Evolutionary conservation across 2,888 invertebrate genomes (phyloP).

Genomic region (Stenoptilia bipunctidactyla): DNA sequence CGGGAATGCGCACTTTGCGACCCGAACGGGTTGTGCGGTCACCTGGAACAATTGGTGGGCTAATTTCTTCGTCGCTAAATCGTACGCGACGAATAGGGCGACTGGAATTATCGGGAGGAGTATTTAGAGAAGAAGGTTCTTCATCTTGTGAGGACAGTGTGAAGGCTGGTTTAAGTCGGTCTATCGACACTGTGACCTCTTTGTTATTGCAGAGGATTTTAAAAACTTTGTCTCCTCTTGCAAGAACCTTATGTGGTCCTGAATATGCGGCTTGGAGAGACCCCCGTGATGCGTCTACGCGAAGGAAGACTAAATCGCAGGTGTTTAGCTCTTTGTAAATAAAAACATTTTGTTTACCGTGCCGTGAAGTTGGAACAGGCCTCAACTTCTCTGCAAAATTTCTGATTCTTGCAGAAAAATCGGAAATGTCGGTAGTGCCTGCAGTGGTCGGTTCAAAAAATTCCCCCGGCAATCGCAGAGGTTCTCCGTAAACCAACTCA

Average conservation of each 20-base stretch:
- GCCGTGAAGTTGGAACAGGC: not conserved
- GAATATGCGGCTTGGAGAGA: not conserved
- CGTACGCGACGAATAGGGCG: too few species aligned
- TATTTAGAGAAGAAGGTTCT: too few species aligned
- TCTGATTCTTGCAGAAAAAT: not conserved
- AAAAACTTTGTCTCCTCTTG: slow-evolving; percentile 16
- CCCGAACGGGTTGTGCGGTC: too few species aligned
- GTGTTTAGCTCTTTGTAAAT: slow-evolving; percentile 1
- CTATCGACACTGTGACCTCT: slow-evolving; percentile 12
- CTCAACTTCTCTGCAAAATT: slow-evolving; percentile 1
- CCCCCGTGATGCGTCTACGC: not conserved
- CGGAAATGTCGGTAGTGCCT: slow-evolving; percentile 1
- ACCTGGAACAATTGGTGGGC: too few species aligned
- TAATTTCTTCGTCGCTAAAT: too few species aligned
- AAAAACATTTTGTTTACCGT: not conserved
- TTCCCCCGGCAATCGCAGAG: slow-evolving; percentile 13
- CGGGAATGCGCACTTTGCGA: too few species aligned
- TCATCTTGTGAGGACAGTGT: too few species aligned
- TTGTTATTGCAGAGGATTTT: slow-evolving; percentile 10
- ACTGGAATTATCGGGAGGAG: too few species aligned
- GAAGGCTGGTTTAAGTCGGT: slow-evolving; percentile 19
- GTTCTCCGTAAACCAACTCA: slow-evolving; percentile 19
- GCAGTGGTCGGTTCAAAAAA: slow-evolving; percentile 7
- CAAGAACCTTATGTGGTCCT: not conserved
- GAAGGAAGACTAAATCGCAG: not conserved